phyloP scores from a whole-genome alignment of 92 coral and sea anemone genomes.

The Porites lobata region DNA sequence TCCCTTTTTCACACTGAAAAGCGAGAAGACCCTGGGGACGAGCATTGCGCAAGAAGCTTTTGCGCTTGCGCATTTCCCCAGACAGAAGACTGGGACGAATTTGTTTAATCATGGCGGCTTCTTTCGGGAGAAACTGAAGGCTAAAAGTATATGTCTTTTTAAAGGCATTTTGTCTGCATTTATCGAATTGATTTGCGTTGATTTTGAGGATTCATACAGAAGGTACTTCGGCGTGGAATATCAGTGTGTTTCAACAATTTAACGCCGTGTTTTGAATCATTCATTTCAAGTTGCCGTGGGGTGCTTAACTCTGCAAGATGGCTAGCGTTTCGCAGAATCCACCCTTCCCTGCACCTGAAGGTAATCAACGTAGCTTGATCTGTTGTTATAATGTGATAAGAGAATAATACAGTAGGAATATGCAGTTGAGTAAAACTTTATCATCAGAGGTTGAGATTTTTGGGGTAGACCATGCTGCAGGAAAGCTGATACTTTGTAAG shows the following conservation, averaged over 20 bases:
- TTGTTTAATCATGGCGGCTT: constrained; percentile 1
- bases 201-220: neutral
- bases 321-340: constrained; percentile 44
- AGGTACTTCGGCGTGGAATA: neutral
- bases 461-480: no score
- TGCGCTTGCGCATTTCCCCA: neutral
- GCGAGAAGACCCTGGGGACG: neutral
- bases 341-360: constrained; percentile 53
- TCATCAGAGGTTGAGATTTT: no score
- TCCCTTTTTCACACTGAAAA: neutral
- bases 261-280: neutral
- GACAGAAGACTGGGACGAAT: neutral
- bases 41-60: neutral
- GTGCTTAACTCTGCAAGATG: constrained; percentile 34
- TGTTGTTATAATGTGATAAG: neutral
- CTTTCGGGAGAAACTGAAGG: neutral
- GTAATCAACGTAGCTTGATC: neutral
- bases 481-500: no score
- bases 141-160: neutral
- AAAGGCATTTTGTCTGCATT: neutral
- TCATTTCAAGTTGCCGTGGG: neutral
- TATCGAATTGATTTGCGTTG: neutral
- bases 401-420: neutral
- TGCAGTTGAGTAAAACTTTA: no score
- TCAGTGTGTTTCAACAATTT: neutral